Evolutionary conservation across 1,140 invertebrate species (phyloP).

Genomic region (Solenopsis fugax): DNA sequence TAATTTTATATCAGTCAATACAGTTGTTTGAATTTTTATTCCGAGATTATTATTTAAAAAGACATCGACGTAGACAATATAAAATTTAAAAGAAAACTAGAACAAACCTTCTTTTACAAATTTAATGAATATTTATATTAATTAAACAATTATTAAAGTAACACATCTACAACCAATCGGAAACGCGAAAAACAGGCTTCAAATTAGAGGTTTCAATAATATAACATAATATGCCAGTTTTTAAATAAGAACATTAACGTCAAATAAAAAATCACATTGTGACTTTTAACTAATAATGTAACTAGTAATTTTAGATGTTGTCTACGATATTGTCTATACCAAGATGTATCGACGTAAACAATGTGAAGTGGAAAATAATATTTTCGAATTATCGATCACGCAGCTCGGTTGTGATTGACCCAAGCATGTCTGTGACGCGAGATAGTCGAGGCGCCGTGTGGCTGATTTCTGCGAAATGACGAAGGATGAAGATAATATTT

Average conservation of each 20-base stretch:
- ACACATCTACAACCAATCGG: too few species aligned
- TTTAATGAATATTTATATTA: too few species aligned
- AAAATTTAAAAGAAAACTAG: neutral
- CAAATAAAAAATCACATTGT: neutral
- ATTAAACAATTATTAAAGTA: too few species aligned
- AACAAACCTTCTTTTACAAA: too few species aligned
- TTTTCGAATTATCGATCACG: slow-evolving; percentile 57
- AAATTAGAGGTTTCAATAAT: too few species aligned
- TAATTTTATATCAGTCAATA: neutral
- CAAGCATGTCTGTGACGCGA: slow-evolving; percentile 32
- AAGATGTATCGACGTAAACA: slow-evolving; percentile 42
- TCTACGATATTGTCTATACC: neutral
- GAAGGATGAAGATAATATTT: slow-evolving; percentile 44
- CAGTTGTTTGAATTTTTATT: neutral
- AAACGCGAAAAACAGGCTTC: too few species aligned
- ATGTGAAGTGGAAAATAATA: slow-evolving; percentile 55
- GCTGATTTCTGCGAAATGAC: slow-evolving; percentile 37
- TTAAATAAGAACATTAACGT: neutral
- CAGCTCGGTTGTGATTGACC: slow-evolving; percentile 31
- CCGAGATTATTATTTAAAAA: neutral
- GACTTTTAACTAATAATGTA: neutral
- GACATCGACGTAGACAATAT: neutral
- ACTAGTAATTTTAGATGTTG: neutral
- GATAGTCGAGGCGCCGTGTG: slow-evolving; percentile 16
- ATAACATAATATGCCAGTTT: too few species aligned